A percentile compares a stretch with the other conserved stretches of the same genome.
phyloP scores from a whole-genome alignment of 2,888 invertebrate species.

The Cephus pulcher region DNA sequence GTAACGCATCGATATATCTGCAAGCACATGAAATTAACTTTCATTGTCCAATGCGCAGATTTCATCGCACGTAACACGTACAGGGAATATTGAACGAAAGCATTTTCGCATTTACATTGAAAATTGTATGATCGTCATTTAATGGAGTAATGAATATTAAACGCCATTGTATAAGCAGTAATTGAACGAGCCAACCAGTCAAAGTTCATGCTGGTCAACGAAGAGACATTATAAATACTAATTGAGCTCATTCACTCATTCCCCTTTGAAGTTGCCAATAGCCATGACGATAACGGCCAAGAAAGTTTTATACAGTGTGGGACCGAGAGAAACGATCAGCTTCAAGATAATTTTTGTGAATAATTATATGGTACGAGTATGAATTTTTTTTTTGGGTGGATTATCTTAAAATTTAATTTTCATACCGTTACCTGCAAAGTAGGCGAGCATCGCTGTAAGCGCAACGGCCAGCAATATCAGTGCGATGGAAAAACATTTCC shows the following conservation, averaged over 20 bases:
- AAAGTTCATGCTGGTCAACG: neutral
- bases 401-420: neutral
- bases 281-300: neutral
- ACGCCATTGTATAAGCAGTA: neutral
- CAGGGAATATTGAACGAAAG: neutral
- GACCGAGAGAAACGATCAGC: neutral
- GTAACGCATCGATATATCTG: neutral
- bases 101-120: neutral
- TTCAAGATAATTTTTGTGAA: neutral
- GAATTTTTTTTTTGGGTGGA: neutral
- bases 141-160: constrained; percentile 2
- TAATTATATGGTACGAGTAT: neutral
- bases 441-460: constrained; percentile 92
- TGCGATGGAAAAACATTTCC: constrained; percentile 95
- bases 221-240: neutral
- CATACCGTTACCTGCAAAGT: constrained; percentile 87
- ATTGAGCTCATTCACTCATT: neutral
- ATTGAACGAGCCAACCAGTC: neutral
- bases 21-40: neutral
- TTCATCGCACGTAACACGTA: neutral
- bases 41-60: neutral
- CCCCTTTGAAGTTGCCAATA: neutral
- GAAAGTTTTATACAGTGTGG: neutral
- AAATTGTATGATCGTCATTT: neutral
- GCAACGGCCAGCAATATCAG: constrained; percentile 92